These are phyloP conservation scores for Cephus spinipes DNA, from an alignment of 2,888 invertebrate genomes.

Conservation along the genomic window DNA sequence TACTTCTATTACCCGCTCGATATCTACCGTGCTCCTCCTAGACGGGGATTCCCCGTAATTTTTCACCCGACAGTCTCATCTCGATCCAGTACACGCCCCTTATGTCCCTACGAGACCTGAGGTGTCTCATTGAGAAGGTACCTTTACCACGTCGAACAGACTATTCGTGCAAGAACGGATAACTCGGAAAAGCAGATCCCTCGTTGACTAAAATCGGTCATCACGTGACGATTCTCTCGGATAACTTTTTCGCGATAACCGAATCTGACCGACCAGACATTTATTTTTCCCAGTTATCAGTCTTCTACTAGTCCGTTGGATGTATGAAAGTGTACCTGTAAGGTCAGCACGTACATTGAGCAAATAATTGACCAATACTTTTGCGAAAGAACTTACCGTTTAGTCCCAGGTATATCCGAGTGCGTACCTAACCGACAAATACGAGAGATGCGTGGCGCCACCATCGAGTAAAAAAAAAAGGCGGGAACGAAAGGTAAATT, in stretches of 20 bases:
- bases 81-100: not conserved
- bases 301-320: too few species aligned
- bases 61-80: not conserved
- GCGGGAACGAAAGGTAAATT: not conserved
- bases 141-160: too few species aligned
- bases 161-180: too few species aligned
- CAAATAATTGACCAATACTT: not conserved
- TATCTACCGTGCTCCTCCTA: conserved; percentile 11
- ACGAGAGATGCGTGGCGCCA: not conserved
- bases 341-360: not conserved
- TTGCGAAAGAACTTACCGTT: not conserved
- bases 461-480: not conserved
- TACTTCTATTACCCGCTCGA: conserved; percentile 20
- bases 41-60: not conserved
- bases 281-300: too few species aligned
- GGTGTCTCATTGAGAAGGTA: not conserved
- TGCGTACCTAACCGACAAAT: not conserved
- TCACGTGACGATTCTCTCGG: too few species aligned
- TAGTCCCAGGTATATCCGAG: not conserved
- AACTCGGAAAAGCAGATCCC: too few species aligned
- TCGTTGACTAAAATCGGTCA: too few species aligned
- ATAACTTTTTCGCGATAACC: too few species aligned
- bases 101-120: not conserved
- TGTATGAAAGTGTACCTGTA: too few species aligned
- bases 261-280: too few species aligned